Conservation (phyloP, 2,113 vertebrate genomes). For the Myodes glareolus region DNA sequence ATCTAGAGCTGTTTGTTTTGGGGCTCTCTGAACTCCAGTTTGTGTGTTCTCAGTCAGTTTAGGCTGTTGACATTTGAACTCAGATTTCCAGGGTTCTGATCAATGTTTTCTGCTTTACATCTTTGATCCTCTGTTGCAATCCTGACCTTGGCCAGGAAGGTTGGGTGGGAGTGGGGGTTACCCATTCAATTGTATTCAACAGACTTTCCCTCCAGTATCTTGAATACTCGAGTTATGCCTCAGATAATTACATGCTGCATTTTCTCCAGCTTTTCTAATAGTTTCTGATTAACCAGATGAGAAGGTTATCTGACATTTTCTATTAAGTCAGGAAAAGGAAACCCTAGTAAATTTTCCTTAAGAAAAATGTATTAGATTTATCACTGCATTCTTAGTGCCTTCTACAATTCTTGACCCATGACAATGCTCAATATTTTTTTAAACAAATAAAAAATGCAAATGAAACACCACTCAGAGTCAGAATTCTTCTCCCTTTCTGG, state of each 20-base stretch:
- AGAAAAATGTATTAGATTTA: background rate
- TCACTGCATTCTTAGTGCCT: background rate
- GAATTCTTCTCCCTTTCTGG: too few relatives aligned
- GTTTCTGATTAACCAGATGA: background rate
- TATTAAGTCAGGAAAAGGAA: background rate
- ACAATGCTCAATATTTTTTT: background rate
- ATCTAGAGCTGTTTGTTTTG: background rate
- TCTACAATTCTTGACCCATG: background rate
- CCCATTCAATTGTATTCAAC: rapidly evolving
- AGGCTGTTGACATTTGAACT: background rate
- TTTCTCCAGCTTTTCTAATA: background rate
- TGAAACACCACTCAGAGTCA: background rate
- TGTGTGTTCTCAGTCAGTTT: background rate
- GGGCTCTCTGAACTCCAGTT: background rate
- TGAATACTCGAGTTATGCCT: background rate
- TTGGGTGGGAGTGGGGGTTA: background rate
- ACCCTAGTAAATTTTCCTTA: background rate
- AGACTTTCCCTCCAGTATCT: background rate
- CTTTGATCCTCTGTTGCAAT: background rate
- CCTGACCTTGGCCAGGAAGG: background rate
- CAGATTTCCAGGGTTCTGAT: background rate
- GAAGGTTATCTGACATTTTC: background rate
- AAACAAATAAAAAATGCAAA: conserved; percentile 1
- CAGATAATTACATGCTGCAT: background rate
- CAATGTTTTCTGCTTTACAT: background rate